These are phyloP conservation scores for Anastrepha ludens DNA, from an alignment of 1,140 invertebrate genomes.

Conservation along the genomic window DNA sequence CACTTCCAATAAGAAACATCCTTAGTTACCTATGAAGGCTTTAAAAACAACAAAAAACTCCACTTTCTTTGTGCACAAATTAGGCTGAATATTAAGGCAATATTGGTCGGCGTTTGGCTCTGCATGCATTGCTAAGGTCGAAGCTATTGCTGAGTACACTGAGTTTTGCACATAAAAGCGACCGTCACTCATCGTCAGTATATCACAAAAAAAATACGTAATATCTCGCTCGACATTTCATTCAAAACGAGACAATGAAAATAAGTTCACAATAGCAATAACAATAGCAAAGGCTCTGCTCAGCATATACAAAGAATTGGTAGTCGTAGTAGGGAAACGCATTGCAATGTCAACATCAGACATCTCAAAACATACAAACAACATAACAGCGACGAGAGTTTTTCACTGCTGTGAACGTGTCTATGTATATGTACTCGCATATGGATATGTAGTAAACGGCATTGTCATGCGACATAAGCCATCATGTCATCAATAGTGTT, in stretches of 20 bases:
- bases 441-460: neutral
- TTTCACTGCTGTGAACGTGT: neutral
- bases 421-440: neutral
- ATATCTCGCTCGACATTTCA: neutral
- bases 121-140: too few species aligned
- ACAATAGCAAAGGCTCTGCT: neutral
- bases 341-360: constrained; percentile 45
- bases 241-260: constrained; percentile 18
- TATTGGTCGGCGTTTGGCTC: too few species aligned
- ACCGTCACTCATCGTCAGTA: too few species aligned
- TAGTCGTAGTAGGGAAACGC: neutral
- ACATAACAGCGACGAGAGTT: neutral
- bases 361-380: neutral
- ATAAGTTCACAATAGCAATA: constrained; percentile 17
- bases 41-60: too few species aligned
- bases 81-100: too few species aligned
- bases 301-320: neutral
- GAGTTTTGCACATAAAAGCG: too few species aligned
- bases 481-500: constrained; percentile 45
- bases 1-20: too few species aligned
- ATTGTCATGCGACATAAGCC: constrained; percentile 47
- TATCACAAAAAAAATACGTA: too few species aligned
- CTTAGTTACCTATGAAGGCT: too few species aligned
- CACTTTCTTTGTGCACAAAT: too few species aligned
- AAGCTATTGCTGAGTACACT: too few species aligned